Percentiles rank a stretch among this genome's conserved stretches.
These are phyloP conservation scores for Mongoloraphidia duomilia DNA, from an alignment of 2,888 invertebrate genomes.

Conservation along the genomic window DNA sequence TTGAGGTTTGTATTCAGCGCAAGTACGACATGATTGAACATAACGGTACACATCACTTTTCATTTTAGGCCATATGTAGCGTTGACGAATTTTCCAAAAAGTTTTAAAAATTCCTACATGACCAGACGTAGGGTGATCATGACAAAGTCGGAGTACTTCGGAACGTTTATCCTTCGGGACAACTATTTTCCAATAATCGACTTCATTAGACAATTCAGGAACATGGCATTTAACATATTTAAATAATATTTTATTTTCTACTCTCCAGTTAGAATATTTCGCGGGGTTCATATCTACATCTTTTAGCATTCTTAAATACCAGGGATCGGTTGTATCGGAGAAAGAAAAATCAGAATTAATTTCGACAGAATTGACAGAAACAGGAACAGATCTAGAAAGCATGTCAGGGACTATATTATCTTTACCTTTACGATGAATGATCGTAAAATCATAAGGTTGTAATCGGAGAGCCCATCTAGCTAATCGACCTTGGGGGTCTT, in stretches of 20 bases:
- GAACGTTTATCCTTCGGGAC: background rate
- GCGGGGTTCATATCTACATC: no score
- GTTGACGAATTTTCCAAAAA: background rate
- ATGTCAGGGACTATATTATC: background rate
- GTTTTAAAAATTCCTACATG: no score
- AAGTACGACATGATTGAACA: constrained; percentile 1
- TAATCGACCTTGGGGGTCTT: no score
- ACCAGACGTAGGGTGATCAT: constrained; percentile 5
- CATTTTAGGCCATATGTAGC: constrained; percentile 8
- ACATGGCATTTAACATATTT: no score
- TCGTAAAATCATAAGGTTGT: background rate
- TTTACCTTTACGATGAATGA: background rate
- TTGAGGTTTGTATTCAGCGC: constrained; percentile 7
- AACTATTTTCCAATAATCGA: constrained; percentile 4
- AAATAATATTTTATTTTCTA: no score
- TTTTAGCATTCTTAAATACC: no score
- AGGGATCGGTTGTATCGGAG: no score
- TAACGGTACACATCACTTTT: background rate
- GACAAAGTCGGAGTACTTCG: background rate
- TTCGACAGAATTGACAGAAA: no score
- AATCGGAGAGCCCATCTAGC: constrained; percentile 1
- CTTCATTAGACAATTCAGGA: no score
- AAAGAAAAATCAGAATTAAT: no score
- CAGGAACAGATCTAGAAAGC: background rate
- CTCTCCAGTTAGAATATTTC: no score